Base-by-base conservation (phyloP, 2,888 invertebrate genomes). In the Morpho achilles region DNA sequence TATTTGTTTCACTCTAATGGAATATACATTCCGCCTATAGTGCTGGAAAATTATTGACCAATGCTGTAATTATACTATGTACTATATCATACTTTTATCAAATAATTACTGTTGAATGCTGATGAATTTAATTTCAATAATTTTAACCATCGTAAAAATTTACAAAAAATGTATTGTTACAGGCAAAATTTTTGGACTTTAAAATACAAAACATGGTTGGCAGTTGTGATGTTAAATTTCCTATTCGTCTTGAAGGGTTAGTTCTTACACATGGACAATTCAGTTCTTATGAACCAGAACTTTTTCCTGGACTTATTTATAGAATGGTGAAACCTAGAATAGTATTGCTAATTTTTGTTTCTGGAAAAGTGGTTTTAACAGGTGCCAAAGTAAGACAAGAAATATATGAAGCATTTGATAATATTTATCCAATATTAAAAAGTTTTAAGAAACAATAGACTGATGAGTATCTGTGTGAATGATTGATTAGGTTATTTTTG, bases 281-380 rank as follows among this genome's bases (percentile, higher is more conserved):
- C 76, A 94, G 94, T 74, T 94, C 94, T 2, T 99, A 99, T 81
- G 99, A 99, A 86, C 99, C 99, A 0, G 99, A 99, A 84, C 91
- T 99, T 50, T 99, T 99, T 82, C 99, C 99, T 49, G 99, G 99
- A 67, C 93, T 99, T 48, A 98, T 99, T 71, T 99, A 99, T 83
- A 93, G 99, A 76, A 98, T 99, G 98, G 97, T 99, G 57, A 96
- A 97, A 83, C 99, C 99, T 7, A 94, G 98, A 75, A 96, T 99
- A 76, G 99, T 99, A 5, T 91, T 99, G 66, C 92, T 99, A 53
- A 99, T 99, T 74, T 99, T 99, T 89, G 99, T 99, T 5, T 99
- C 99, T 65, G 99, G 99, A 52, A 99, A 99, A 93, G 96, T 99
- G 62, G 99, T 99, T 10, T 92, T 99, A 66, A 99, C 99, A 67